Evolutionary conservation across 1,140 invertebrate species (phyloP), one percentile per base, ranked within the genome.

Genomic region (Harpegnathos saltator): DNA sequence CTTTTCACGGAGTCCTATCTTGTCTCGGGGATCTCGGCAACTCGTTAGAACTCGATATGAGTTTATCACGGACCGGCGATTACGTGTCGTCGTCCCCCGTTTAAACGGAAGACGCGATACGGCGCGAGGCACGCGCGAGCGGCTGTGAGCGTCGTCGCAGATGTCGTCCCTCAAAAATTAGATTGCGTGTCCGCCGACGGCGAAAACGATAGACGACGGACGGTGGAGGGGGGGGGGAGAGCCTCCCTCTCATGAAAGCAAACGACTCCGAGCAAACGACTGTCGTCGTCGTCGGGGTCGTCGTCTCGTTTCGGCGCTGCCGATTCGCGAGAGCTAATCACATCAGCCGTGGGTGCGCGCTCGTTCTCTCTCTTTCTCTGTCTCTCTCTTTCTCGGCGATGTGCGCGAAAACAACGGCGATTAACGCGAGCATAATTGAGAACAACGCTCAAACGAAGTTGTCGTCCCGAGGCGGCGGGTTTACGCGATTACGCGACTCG

Each of bases 391-490:
- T 33, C 29, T 33, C 29, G 1, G 5, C 29, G 29, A 33, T n/a
- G 29, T 33, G 50, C 52, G 22, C 52, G 38, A 44, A 44, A 58
- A 69, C 63, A 33, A 78, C 74, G 50, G 38, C 82, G 74, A 81
- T 84, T 78, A 84, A 81, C 82, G 56, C 62, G 77, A 69, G 61
- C 63, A 84, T 84, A 84, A 84, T 84, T 84, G 83, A 54, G 68
- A 82, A 82, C 65, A 84, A 82, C 61, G 78, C n/a, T 66, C 56
- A 71, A 84, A 82, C 77, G 83, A 82, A 82, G 66, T 84, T 84
- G 63, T 52, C 65, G 38, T 80, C 75, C 65, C 52, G 75, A 69
- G 63, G 33, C 59, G 65, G 17, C 17, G 54, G 61, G 38, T 71
- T 84, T 81, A 73, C 83, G 58, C 65, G 83, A 84, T 84, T 84